Base-by-base conservation (phyloP, 2,113 vertebrate species). In the Gambusia affinis region DNA sequence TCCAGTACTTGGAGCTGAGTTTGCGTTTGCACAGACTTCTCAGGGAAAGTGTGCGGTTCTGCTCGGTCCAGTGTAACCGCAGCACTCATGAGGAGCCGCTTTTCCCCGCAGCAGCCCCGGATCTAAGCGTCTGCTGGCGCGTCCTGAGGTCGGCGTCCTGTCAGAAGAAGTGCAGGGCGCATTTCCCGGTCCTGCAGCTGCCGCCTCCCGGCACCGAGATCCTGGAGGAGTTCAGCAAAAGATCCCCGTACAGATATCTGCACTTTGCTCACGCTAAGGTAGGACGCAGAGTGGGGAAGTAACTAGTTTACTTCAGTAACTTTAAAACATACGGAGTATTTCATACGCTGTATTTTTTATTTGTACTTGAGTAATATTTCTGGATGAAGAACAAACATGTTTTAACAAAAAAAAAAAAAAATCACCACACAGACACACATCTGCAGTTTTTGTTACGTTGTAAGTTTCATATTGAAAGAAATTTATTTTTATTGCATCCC, bases 251-350 rank as follows among this genome's bases (percentile, higher is more conserved):
- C 92, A 94, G 92, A 77, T 96, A 97, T 76, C 93, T 97, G 87
- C 95, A 97, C 91, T 95, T 94, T 67, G 95, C 96, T 24, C 92
- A 95, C 51, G 94, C 94, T 85, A 94, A 95, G 96, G 96, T 97
- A 88, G 86, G 93, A n/a, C 0, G 10, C 22, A 57, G 10, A 12
- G 35, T 11, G 10, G 10, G 35, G 35, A 37, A 37, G 10, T 1
- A 11, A 2, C 8, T 37, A 37, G 35, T 35, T 35, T 35, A 35
- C 33, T 31, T 31, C 31, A 31, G 31, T 31, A 31, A 31, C 31
- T 31, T 31, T 31, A 31, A 30, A 31, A 31, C 33, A 35, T 35
- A 8, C 7, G 1, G 33, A 35, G 33, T 8, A 3, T 30, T 30
- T 30, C 3, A 30, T 30, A 33, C 31, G 31, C 6, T 33, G 31